Conservation (phyloP, 2,113 vertebrate species). For the mouse (Mus musculus) region GRCm39 chr16:96877501-96878000, state of each 20-base stretch:
- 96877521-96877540: rapidly evolving
- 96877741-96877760: background rate
- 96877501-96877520: rapidly evolving
- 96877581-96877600: background rate
- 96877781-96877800: background rate
- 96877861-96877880: too few species aligned
- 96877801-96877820: background rate
- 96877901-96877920: background rate
- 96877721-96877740: background rate
- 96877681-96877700: background rate
- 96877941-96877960: too few species aligned
- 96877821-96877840: background rate
- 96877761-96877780: too few species aligned
- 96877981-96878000: rapidly evolving
- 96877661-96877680: background rate
- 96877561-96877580: background rate
- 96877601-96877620: background rate
- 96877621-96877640: background rate
- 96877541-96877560: rapidly evolving
- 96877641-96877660: background rate
- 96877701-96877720: background rate
- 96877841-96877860: background rate
- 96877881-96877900: background rate
- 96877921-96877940: too few species aligned
- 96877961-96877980: background rate